These are phyloP conservation scores for Tenthredo scrophulariae DNA, from an alignment of 2,888 invertebrate species.

Conservation along the genomic window DNA sequence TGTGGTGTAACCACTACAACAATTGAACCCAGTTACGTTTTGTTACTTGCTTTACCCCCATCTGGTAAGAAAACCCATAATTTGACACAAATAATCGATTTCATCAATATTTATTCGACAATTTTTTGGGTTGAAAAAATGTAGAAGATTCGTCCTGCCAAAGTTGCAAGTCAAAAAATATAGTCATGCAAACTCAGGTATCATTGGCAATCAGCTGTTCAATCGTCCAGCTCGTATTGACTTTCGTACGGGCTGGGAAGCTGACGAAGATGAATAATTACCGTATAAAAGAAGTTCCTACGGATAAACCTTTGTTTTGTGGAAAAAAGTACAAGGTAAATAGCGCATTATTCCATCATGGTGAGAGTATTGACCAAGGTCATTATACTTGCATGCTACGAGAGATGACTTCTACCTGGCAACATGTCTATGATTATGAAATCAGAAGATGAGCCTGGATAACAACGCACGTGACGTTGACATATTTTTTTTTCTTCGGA, in stretches of 20 bases:
- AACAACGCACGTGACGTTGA: background rate
- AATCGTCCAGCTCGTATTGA: background rate
- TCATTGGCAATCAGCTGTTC: background rate
- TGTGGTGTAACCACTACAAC: background rate
- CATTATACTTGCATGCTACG: slow-evolving; percentile 52
- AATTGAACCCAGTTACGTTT: background rate
- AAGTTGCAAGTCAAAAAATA: background rate
- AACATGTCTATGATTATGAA: slow-evolving; percentile 25
- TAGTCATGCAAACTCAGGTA: background rate
- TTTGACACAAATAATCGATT: slow-evolving; percentile 30
- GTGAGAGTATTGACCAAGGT: slow-evolving; percentile 9
- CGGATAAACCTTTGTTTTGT: background rate
- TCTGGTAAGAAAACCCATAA: background rate
- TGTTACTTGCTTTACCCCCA: background rate
- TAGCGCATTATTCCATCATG: slow-evolving; percentile 50
- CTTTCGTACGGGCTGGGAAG: background rate
- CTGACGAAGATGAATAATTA: background rate
- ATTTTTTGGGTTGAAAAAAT: slow-evolving; percentile 14
- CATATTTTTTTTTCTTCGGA: background rate
- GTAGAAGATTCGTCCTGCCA: background rate
- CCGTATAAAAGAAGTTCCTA: slow-evolving; percentile 37
- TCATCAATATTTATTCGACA: too few species aligned
- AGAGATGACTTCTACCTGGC: slow-evolving; percentile 15
- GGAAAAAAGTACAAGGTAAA: slow-evolving; percentile 10
- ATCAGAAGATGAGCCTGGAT: slow-evolving; percentile 34